phyloP scores from a whole-genome alignment of 2,888 invertebrate genomes.

The Netelia virgata region DNA sequence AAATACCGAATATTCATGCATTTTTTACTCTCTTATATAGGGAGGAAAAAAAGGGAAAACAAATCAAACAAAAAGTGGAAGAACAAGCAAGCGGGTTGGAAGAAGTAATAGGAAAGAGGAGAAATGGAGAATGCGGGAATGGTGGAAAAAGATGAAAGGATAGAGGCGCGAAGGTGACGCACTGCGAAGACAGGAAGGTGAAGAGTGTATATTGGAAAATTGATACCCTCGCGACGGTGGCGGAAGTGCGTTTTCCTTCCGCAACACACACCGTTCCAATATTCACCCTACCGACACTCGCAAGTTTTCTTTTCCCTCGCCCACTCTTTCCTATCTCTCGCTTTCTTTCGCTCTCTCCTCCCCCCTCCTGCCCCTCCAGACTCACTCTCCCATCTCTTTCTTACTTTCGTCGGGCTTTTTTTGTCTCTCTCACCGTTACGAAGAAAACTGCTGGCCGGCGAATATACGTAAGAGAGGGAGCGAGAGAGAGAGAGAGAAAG shows the following conservation, averaged over 20 bases:
- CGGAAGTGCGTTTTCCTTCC: conserved; percentile 62
- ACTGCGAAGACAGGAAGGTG: background rate
- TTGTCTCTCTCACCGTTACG: conserved; percentile 18
- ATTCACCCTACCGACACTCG: conserved; percentile 25
- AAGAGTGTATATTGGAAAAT: conserved; percentile 65
- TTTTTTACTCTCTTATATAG: background rate
- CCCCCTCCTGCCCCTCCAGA: background rate
- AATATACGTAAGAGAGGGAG: background rate
- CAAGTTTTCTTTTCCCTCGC: conserved; percentile 20
- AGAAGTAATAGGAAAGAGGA: background rate
- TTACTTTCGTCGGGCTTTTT: conserved; percentile 6
- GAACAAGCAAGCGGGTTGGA: background rate
- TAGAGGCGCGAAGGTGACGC: conserved; percentile 13
- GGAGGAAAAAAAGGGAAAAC: background rate
- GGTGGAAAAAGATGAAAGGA: background rate
- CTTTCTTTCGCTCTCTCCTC: background rate
- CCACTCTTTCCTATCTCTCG: background rate
- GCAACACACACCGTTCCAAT: conserved; percentile 51
- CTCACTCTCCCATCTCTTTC: conserved; percentile 4
- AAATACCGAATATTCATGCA: background rate
- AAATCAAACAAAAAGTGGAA: background rate
- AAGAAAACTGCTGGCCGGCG: conserved; percentile 29
- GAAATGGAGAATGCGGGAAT: conserved; percentile 6
- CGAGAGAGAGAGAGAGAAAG: conserved; percentile 22
- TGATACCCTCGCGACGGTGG: conserved; percentile 63